Conservation (phyloP, 2,888 invertebrate species). For the Apamea sordens region DNA sequence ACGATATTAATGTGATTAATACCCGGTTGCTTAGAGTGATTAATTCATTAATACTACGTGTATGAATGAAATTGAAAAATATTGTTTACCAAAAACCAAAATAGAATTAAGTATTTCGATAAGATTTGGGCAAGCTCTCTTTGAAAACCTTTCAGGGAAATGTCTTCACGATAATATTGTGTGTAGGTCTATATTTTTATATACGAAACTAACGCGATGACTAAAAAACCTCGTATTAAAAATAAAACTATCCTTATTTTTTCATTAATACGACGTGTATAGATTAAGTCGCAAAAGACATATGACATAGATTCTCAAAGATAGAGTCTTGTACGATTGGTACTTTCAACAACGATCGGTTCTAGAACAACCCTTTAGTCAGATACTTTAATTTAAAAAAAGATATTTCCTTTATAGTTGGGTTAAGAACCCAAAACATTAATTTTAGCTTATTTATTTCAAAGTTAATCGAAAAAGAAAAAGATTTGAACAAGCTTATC, state of each 20-base stretch:
- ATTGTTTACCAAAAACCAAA: too few species aligned
- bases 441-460: not conserved
- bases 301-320: not conserved
- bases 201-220: not conserved
- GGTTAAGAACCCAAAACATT: not conserved
- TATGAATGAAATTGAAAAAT: too few species aligned
- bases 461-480: not conserved
- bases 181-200: not conserved
- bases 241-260: not conserved
- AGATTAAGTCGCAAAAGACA: not conserved
- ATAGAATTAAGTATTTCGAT: too few species aligned
- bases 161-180: not conserved
- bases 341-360: not conserved
- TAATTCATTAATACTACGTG: not conserved
- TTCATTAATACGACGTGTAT: not conserved
- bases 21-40: too few species aligned
- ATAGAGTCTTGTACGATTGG: not conserved
- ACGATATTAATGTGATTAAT: slow-evolving; percentile 20
- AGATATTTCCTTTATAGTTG: not conserved
- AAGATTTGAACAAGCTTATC: not conserved
- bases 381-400: not conserved
- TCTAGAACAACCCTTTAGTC: not conserved
- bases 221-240: not conserved
- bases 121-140: too few species aligned
- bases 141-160: not conserved